Base-by-base conservation (phyloP, 2,888 invertebrate species). In the Caenorhabditis auriculariae region DNA sequence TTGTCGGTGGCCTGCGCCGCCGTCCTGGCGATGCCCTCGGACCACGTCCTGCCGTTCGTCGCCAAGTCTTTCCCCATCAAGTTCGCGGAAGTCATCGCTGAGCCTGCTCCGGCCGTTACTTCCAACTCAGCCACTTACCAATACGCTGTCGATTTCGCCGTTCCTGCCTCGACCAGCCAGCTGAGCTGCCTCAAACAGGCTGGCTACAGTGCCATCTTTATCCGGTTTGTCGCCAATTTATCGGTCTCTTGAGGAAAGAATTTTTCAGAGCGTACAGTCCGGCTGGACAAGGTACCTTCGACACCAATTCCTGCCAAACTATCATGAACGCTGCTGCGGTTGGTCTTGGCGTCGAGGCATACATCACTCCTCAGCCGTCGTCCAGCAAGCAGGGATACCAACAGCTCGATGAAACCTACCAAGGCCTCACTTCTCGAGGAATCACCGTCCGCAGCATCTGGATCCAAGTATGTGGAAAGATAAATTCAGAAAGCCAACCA, bases 261-360 rank as follows among this genome's bases (percentile, higher is more conserved):
- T n/a, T 21, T 35, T 45, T 24, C 54, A 53, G 67, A 44, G 66
- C 50, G 12, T 67, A 67, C 49, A 51, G 42, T 24, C 69, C 71
- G 24, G 50, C 49, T 37, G 66, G 66, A 28, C 26, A 32, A 27
- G 71, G 71, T 32, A 39, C 48, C 12, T 67, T 63, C 50, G 69
- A 71, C 44, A 49, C 38, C 12, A 69, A 58, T 24, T 48, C 61
- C 1, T 54, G 56, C 17, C 26, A 27, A 4, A 66, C 60, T 49
- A 60, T 71, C 49, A 43, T 50, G 21, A 65, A 64, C 37, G 71
- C 71, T 9, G 63, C 66, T 35, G 42, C 47, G 19, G 65, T 58
- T 26, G 65, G 65, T 35, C 45, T 71, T 21, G 68, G 64, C 35
- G 61, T 62, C 38, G 71, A 69, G 23, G 66, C 64, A 9, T 71